These are phyloP conservation scores for Eira barbara DNA, from an alignment of 2,113 vertebrate genomes.

Conservation along the genomic window DNA sequence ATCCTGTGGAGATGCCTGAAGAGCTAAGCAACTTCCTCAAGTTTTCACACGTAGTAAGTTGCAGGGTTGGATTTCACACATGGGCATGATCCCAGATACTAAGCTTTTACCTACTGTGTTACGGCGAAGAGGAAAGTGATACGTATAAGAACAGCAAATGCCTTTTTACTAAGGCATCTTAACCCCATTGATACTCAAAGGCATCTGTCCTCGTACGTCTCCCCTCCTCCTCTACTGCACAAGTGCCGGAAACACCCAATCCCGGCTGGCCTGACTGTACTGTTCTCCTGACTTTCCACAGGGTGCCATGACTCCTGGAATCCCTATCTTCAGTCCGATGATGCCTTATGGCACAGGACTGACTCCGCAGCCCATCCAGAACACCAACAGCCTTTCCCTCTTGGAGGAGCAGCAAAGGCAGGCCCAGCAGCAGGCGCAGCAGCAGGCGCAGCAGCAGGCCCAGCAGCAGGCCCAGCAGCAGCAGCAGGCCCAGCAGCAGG, in stretches of 20 bases:
- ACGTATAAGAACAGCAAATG: neutral
- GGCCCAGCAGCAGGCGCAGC: slow-evolving; percentile 73
- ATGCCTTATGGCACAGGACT: slow-evolving; percentile 98
- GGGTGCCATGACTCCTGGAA: slow-evolving; percentile 96
- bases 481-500: slow-evolving; percentile 83
- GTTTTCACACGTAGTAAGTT: neutral
- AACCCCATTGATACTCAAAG: neutral
- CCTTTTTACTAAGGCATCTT: neutral
- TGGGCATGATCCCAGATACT: neutral
- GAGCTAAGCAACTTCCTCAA: neutral
- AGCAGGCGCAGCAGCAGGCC: slow-evolving; percentile 85
- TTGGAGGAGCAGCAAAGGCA: slow-evolving; percentile 96
- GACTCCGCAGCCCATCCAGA: slow-evolving; percentile 96
- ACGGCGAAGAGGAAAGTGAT: neutral
- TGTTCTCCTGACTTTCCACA: slow-evolving; percentile 63
- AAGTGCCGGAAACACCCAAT: neutral
- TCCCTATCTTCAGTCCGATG: slow-evolving; percentile 97
- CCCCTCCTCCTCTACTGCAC: neutral
- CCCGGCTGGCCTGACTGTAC: neutral
- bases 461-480: slow-evolving; percentile 86
- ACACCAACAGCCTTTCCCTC: slow-evolving; percentile 93
- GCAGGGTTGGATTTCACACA: neutral
- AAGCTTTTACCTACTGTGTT: neutral
- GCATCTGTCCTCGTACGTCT: neutral
- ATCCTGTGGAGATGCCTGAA: neutral